phyloP scores from a whole-genome alignment of 2,113 vertebrate species.

The Cyanoliseus patagonus region DNA sequence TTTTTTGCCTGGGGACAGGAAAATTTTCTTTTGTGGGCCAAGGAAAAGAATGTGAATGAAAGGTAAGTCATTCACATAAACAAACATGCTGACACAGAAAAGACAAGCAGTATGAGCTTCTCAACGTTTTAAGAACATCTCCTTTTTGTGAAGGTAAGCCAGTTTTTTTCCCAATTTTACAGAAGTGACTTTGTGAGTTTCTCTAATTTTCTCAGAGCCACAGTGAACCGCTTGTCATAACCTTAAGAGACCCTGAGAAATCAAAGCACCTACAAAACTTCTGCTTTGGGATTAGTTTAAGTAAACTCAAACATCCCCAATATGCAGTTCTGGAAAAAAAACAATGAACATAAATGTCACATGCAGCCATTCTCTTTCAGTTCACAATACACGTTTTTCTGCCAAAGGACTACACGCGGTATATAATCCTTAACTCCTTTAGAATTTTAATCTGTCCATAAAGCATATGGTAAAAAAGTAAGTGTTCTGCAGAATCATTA shows the following conservation, averaged over 20 bases:
- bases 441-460: slow-evolving; percentile 52
- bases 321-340: slow-evolving; percentile 32
- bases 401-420: background rate
- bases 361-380: slow-evolving; percentile 8
- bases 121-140: background rate
- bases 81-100: background rate
- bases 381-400: slow-evolving; percentile 38
- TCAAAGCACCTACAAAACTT: slow-evolving; percentile 9
- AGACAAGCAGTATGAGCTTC: background rate
- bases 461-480: slow-evolving; percentile 64
- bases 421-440: slow-evolving; percentile 45
- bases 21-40: background rate
- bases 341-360: slow-evolving; percentile 19
- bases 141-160: background rate
- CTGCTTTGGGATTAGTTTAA: slow-evolving; percentile 10
- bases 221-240: background rate
- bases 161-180: slow-evolving; percentile 16
- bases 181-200: background rate
- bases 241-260: slow-evolving; percentile 15
- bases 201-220: background rate
- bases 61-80: background rate
- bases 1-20: background rate
- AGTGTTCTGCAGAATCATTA: slow-evolving; percentile 51
- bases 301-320: background rate
- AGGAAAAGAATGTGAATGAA: background rate